phyloP scores from a whole-genome alignment of 2,797 vertebrate genomes.

The Darevskia mixta region DNA sequence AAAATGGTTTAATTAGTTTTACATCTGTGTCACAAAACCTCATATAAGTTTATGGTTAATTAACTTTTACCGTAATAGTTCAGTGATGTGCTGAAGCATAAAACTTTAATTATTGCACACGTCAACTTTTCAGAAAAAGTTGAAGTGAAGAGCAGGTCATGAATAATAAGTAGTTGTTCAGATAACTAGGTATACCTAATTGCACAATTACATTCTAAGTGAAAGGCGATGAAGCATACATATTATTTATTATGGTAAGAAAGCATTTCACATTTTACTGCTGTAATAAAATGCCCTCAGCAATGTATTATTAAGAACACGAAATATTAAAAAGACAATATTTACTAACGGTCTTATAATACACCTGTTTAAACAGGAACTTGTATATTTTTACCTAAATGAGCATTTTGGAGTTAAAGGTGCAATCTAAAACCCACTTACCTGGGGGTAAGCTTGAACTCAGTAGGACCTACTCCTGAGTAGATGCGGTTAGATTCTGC shows the following conservation, averaged over 20 bases:
- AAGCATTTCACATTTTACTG: constrained; percentile 55
- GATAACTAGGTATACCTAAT: constrained; percentile 36
- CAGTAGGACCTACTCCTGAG: too few species aligned
- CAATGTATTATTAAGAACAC: constrained; percentile 71
- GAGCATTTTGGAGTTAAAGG: constrained; percentile 63
- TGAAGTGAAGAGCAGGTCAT: constrained; percentile 30
- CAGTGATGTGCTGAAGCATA: constrained; percentile 43
- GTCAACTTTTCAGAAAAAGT: constrained; percentile 36
- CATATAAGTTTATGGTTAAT: constrained; percentile 41
- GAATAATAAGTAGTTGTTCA: constrained; percentile 62
- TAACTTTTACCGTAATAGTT: constrained; percentile 44
- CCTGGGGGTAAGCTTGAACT: too few species aligned
- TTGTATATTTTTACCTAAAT: constrained; percentile 67
- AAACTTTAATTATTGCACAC: constrained; percentile 49
- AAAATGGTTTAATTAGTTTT: constrained; percentile 36
- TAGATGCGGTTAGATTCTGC: too few species aligned
- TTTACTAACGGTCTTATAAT: constrained; percentile 71
- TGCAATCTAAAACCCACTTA: constrained; percentile 3
- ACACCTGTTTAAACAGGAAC: constrained; percentile 77
- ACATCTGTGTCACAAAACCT: constrained; percentile 43
- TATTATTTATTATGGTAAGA: constrained; percentile 69
- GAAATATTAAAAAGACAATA: constrained; percentile 72
- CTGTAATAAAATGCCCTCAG: constrained; percentile 67
- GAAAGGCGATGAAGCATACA: constrained; percentile 30
- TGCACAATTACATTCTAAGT: not conserved